Percentiles rank a stretch among this genome's conserved stretches.
These are phyloP conservation scores for Diplosoma virens DNA, from an alignment of 23 tunicate species.

Conservation along the genomic window DNA sequence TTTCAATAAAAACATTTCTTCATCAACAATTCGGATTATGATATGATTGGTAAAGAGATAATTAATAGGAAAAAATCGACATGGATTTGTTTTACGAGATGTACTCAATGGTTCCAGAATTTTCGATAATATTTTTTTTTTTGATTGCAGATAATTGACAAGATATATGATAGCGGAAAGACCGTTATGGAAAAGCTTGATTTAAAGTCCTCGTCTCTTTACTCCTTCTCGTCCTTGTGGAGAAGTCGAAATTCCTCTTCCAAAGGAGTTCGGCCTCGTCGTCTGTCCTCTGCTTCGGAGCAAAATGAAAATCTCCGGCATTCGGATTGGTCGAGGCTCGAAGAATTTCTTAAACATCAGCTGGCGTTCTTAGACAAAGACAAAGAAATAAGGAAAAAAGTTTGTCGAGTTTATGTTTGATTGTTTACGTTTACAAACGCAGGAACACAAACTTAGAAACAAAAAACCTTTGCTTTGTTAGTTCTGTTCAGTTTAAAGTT, in stretches of 20 bases:
- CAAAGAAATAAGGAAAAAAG: constrained; percentile 72
- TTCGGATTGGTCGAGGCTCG: constrained; percentile 81
- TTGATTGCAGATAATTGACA: constrained; percentile 12
- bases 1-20: too few relatives aligned
- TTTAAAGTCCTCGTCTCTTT: constrained; percentile 5
- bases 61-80: too few relatives aligned
- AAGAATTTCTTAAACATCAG: constrained; percentile 75
- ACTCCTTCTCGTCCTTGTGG: constrained; percentile 10
- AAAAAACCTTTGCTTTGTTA: too few relatives aligned
- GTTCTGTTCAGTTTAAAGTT: too few relatives aligned
- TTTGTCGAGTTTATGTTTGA: background rate
- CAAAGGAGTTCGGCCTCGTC: constrained; percentile 8
- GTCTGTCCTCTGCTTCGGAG: constrained; percentile 38
- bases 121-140: too few relatives aligned
- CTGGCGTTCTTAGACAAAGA: constrained; percentile 74
- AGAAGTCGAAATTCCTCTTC: constrained; percentile 12
- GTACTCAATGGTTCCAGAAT: too few relatives aligned
- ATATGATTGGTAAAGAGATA: too few relatives aligned
- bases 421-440: background rate
- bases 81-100: too few relatives aligned
- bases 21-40: too few relatives aligned
- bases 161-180: constrained; percentile 12
- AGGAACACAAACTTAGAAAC: too few relatives aligned
- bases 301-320: constrained; percentile 31
- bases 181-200: constrained; percentile 11